Percentiles rank a stretch among this genome's conserved stretches.
phyloP scores from a whole-genome alignment of 2,888 invertebrate genomes.

The Isoperla grammatica region DNA sequence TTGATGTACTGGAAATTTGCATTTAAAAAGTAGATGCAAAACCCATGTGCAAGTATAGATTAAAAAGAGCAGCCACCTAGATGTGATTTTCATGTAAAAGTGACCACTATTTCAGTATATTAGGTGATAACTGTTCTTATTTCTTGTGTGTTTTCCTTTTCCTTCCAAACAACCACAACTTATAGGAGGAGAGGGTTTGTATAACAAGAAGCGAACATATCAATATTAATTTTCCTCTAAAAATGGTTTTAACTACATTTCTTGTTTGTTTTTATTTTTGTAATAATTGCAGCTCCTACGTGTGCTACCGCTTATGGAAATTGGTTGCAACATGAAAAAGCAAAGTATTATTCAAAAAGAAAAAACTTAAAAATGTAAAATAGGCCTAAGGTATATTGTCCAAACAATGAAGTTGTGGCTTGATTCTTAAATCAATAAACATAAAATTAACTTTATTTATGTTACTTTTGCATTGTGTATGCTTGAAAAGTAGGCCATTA shows the following conservation, averaged over 20 bases:
- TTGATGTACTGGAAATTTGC: no score
- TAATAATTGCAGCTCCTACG: conserved; percentile 23
- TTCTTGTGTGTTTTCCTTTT: conserved; percentile 27
- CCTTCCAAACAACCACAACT: conserved; percentile 18
- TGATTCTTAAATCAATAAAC: no score
- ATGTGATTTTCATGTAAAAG: no score
- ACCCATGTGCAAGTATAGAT: no score
- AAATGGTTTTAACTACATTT: conserved; percentile 16
- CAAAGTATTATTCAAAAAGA: conserved; percentile 1
- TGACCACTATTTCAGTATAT: no score
- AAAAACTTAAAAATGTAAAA: conserved; percentile 11
- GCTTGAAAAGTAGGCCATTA: no score
- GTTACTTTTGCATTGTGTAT: no score
- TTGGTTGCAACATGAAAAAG: conserved; percentile 24
- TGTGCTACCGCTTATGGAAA: conserved; percentile 22
- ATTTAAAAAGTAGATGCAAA: no score
- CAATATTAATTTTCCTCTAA: conserved; percentile 27
- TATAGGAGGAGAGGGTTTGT: conserved; percentile 33
- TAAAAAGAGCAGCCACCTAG: no score
- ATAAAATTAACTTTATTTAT: no score
- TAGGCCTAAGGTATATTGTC: not conserved
- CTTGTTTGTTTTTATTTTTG: conserved; percentile 16
- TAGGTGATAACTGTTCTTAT: conserved; percentile 18
- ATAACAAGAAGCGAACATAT: conserved; percentile 33
- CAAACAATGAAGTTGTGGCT: no score